Conservation (phyloP, 2,888 invertebrate genomes). For the Cryptosula pallasiana region DNA sequence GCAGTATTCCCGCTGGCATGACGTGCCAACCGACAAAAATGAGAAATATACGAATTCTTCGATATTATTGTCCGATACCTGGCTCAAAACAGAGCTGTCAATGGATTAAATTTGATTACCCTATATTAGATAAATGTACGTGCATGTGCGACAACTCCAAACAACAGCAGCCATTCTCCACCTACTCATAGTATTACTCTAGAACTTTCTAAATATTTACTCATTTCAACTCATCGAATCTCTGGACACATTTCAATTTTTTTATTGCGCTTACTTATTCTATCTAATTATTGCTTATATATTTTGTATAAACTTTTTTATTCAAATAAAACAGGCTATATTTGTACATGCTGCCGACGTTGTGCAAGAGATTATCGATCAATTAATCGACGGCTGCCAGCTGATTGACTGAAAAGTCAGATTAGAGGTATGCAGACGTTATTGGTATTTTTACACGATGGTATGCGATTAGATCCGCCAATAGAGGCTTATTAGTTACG, state of each 20-base stretch:
- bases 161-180: neutral
- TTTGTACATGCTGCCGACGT: neutral
- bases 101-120: slow-evolving; percentile 58
- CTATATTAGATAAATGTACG: slow-evolving; percentile 57
- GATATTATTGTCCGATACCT: slow-evolving; percentile 56
- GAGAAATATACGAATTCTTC: slow-evolving; percentile 54
- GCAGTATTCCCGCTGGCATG: slow-evolving; percentile 60
- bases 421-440: slow-evolving; percentile 1
- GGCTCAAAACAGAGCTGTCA: slow-evolving; percentile 41
- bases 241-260: neutral
- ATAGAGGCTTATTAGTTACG: neutral
- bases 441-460: slow-evolving; percentile 17
- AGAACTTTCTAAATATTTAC: neutral
- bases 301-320: neutral
- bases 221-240: neutral
- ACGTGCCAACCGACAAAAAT: slow-evolving; percentile 54
- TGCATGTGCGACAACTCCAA: slow-evolving; percentile 52
- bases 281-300: neutral
- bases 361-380: neutral
- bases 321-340: neutral
- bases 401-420: slow-evolving; percentile 21
- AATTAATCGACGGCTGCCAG: neutral
- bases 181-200: neutral
- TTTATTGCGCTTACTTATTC: neutral
- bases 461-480: slow-evolving; percentile 3